Conservation (phyloP, 1,140 invertebrate species). For the Galendromus occidentalis region DNA sequence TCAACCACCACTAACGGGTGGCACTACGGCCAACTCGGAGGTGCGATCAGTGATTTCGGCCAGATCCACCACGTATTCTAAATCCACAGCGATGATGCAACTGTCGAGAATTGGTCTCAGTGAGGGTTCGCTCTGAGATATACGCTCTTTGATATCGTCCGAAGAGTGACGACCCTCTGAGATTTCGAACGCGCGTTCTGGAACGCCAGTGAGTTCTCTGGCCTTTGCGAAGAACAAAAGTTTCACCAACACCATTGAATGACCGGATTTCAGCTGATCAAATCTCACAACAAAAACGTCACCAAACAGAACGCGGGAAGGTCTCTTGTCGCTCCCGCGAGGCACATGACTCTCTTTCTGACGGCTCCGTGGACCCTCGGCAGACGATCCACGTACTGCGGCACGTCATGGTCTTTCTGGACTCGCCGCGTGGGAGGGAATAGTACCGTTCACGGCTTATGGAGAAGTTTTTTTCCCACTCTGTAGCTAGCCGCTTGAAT, state of each 20-base stretch:
- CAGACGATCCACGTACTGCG: too few relatives aligned
- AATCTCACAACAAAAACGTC: too few relatives aligned
- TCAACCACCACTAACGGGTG: slow-evolving; percentile 59
- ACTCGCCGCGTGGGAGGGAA: too few relatives aligned
- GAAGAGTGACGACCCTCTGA: slow-evolving; percentile 31
- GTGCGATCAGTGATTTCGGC: slow-evolving; percentile 36
- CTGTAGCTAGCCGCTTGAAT: too few relatives aligned
- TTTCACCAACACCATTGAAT: slow-evolving; percentile 30
- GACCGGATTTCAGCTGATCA: too few relatives aligned
- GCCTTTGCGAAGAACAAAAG: slow-evolving; percentile 70
- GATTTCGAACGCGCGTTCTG: slow-evolving; percentile 30
- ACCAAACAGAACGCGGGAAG: too few relatives aligned
- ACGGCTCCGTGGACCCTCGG: too few relatives aligned
- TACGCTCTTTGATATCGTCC: slow-evolving; percentile 23
- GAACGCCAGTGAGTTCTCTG: slow-evolving; percentile 49
- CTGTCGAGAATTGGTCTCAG: slow-evolving; percentile 44
- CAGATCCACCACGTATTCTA: slow-evolving; percentile 43
- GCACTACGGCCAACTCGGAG: slow-evolving; percentile 63
- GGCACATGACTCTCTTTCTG: too few relatives aligned
- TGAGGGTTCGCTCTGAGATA: slow-evolving; percentile 38
- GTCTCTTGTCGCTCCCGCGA: too few relatives aligned
- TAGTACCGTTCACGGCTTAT: too few relatives aligned
- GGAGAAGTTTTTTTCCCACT: too few relatives aligned
- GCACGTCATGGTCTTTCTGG: too few relatives aligned
- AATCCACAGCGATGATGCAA: slow-evolving; percentile 56